Conservation (phyloP, 53 echinoderm and acorn worm genomes). For the Paracentrotus lividus region DNA sequence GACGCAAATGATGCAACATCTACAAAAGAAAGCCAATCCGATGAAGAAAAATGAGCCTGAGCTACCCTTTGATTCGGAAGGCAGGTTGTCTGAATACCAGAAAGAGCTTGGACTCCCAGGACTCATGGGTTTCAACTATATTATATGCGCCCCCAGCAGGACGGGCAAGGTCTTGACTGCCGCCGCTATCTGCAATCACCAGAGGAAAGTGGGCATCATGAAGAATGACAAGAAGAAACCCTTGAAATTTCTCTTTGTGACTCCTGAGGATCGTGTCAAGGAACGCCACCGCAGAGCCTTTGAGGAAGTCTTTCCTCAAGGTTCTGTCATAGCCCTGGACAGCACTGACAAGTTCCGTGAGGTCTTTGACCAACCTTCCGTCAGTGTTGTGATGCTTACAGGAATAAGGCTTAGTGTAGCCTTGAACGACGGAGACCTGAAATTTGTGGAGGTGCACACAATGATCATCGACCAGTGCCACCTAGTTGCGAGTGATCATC, state of each 20-base stretch:
- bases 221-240: constrained; percentile 17
- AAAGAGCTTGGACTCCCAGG: constrained; percentile 61
- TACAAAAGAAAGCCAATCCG: constrained; percentile 46
- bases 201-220: background rate
- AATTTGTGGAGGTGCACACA: background rate
- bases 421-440: background rate
- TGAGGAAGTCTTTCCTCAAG: constrained; percentile 24
- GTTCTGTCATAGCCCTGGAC: constrained; percentile 11
- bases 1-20: constrained; percentile 59
- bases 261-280: background rate
- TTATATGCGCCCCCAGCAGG: constrained; percentile 64
- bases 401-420: background rate
- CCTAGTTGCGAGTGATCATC: background rate
- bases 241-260: constrained; percentile 48
- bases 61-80: constrained; percentile 34
- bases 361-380: constrained; percentile 53
- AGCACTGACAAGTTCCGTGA: constrained; percentile 38
- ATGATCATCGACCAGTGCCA: constrained; percentile 55
- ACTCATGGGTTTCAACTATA: constrained; percentile 67
- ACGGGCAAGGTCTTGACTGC: constrained; percentile 59
- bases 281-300: constrained; percentile 50
- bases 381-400: constrained; percentile 38
- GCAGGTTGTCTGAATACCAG: constrained; percentile 42
- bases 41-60: constrained; percentile 45
- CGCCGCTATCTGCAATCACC: constrained; percentile 44